Conservation (phyloP, 2,113 vertebrate genomes). For the Platycercus adscitus region DNA sequence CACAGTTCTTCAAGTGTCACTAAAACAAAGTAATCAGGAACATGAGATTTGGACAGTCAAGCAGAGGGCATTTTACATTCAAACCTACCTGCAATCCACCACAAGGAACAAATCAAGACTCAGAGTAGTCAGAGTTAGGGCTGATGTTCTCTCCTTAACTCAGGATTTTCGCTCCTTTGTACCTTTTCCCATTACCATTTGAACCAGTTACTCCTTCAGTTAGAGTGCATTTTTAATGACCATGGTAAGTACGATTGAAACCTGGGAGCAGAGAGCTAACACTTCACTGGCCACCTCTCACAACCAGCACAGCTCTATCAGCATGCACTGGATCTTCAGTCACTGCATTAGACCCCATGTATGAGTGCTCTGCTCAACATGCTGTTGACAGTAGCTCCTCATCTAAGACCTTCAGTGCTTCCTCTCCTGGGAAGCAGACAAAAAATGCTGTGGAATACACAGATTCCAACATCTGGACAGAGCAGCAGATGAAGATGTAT, state of each 20-base stretch:
- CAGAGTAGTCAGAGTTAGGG: conserved; percentile 63
- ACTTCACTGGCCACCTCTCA: not conserved
- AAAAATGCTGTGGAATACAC: not conserved
- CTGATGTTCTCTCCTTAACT: conserved; percentile 71
- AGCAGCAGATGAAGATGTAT: not conserved
- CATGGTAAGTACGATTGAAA: not conserved
- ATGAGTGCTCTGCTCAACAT: not conserved
- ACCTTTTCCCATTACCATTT: not conserved
- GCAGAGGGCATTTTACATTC: conserved; percentile 28
- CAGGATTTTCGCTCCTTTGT: not conserved
- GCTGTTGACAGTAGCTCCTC: not conserved
- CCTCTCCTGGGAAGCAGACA: not conserved
- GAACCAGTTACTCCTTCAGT: not conserved
- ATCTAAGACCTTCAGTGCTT: not conserved
- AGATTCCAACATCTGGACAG: not conserved
- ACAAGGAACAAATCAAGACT: conserved; percentile 22
- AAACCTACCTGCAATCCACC: conserved; percentile 58
- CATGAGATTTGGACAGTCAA: not conserved
- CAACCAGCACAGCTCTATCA: not conserved
- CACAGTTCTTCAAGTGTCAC: not conserved
- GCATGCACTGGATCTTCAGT: not conserved
- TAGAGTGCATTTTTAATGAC: not conserved
- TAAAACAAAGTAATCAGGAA: not conserved
- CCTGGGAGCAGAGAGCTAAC: not conserved
- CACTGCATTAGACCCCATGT: not conserved